phyloP scores from a whole-genome alignment of 2,113 vertebrate genomes.

The Lota lota region DNA sequence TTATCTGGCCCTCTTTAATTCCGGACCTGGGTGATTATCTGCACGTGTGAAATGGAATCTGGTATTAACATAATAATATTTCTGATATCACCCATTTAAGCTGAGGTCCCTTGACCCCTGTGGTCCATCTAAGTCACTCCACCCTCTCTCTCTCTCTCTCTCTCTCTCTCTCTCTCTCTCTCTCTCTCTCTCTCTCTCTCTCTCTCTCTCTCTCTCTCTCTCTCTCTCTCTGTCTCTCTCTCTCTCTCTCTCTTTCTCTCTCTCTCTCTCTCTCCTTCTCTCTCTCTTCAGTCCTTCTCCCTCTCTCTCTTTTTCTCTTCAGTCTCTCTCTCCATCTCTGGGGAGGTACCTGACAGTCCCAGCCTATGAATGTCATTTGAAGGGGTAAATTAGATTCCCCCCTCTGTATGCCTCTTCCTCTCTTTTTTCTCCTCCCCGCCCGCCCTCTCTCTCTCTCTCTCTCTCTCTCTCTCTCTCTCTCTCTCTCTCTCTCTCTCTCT shows the following conservation, averaged over 20 bases:
- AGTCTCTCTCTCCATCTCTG: too few relatives aligned
- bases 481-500: conserved; percentile 14
- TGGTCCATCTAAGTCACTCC: conserved; percentile 58
- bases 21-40: conserved; percentile 75
- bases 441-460: conserved; percentile 53
- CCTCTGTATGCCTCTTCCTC: conserved; percentile 12
- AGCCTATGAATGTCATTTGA: conserved; percentile 85
- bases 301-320: too few relatives aligned
- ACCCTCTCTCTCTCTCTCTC: conserved; percentile 34
- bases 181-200: conserved; percentile 9
- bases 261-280: conserved; percentile 55
- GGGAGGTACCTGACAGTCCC: conserved; percentile 77
- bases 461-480: conserved; percentile 38
- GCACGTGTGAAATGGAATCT: conserved; percentile 70
- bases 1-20: conserved; percentile 78
- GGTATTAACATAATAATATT: conserved; percentile 80
- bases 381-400: conserved; percentile 76
- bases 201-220: conserved; percentile 11
- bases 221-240: neutral
- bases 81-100: conserved; percentile 71
- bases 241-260: conserved; percentile 57
- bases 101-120: conserved; percentile 73
- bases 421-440: conserved; percentile 20
- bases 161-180: neutral
- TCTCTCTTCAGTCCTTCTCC: conserved; percentile 17